Evolutionary conservation across 2,888 invertebrate genomes (phyloP).

Genomic region (Melangyna quadrimaculata): DNA sequence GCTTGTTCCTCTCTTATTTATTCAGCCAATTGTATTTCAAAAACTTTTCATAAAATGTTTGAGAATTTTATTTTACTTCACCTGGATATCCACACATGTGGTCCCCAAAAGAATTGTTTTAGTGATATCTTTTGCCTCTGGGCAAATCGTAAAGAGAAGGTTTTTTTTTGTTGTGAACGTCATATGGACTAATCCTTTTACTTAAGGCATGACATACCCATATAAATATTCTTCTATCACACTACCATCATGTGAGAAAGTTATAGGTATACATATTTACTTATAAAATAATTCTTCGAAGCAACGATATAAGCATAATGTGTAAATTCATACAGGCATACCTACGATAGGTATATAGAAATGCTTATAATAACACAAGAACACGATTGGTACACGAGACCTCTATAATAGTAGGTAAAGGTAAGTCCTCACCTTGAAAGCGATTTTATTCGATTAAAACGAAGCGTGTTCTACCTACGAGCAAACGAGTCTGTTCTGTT

Average conservation of each 20-base stretch:
- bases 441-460: slow-evolving; percentile 51
- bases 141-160: not conserved
- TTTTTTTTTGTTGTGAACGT: not conserved
- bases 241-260: not conserved
- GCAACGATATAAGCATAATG: not conserved
- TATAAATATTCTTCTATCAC: not conserved
- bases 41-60: not conserved
- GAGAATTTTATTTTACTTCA: not conserved
- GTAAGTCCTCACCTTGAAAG: slow-evolving; percentile 48
- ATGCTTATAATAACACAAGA: slow-evolving; percentile 6
- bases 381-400: slow-evolving; percentile 13
- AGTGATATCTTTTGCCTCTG: not conserved
- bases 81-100: not conserved
- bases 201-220: not conserved
- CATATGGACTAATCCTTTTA: slow-evolving; percentile 15
- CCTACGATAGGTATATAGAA: not conserved
- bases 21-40: no score
- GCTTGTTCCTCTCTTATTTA: no score
- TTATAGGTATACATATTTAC: not conserved
- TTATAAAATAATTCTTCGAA: not conserved
- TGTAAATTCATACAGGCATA: no score
- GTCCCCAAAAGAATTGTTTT: not conserved
- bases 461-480: not conserved
- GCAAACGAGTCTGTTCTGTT: no score
- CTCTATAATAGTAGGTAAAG: not conserved